phyloP scores from a whole-genome alignment of 2,797 vertebrate genomes.

The Acanthurus lineatus region DNA sequence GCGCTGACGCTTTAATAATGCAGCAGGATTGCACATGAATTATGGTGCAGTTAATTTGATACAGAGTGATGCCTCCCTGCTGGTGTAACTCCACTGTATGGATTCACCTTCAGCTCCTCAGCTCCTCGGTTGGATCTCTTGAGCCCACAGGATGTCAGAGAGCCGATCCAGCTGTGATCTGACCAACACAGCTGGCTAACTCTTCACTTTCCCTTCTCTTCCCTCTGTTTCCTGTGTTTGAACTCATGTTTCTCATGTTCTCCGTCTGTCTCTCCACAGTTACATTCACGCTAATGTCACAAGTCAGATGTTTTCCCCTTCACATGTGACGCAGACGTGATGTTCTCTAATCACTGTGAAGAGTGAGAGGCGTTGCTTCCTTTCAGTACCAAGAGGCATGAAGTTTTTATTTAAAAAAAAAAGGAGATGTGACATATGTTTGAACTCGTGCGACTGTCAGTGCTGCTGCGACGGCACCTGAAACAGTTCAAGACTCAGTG shows the following conservation, averaged over 20 bases:
- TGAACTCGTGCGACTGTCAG: conserved; percentile 6
- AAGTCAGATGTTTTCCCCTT: neutral
- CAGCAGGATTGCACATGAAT: conserved; percentile 49
- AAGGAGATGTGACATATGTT: neutral
- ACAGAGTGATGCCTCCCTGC: conserved; percentile 33
- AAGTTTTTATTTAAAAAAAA: too few relatives aligned
- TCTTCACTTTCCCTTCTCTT: neutral
- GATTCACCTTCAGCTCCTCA: conserved; percentile 2
- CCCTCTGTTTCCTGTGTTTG: neutral
- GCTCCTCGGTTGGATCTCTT: conserved; percentile 37
- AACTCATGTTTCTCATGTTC: neutral
- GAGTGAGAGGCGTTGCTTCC: neutral
- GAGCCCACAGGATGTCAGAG: conserved; percentile 24
- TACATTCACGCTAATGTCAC: conserved; percentile 13
- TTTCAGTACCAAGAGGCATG: neutral
- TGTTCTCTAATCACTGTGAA: neutral
- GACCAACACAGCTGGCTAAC: conserved; percentile 19
- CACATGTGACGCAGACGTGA: neutral
- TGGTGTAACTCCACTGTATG: conserved; percentile 28
- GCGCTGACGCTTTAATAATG: conserved; percentile 49
- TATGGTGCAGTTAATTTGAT: conserved; percentile 51
- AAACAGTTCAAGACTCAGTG: neutral
- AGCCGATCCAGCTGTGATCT: conserved; percentile 39
- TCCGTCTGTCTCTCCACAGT: neutral
- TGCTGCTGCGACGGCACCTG: neutral